phyloP scores from a whole-genome alignment of 2,797 vertebrate genomes.

The Allobates femoralis region DNA sequence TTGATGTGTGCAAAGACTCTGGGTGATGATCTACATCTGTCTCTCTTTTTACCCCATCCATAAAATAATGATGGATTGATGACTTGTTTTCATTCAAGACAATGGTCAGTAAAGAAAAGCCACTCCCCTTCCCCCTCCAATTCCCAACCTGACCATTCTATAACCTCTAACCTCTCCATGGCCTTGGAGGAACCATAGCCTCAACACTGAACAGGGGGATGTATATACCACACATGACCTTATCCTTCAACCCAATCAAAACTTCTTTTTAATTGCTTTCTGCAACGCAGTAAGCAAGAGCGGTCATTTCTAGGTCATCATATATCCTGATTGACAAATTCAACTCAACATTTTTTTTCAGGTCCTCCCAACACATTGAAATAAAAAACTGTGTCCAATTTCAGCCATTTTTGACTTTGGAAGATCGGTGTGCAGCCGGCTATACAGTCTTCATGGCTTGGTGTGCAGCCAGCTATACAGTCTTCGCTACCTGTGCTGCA shows the following conservation, averaged over 20 bases:
- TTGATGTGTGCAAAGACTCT: neutral
- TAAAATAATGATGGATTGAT: constrained; percentile 24
- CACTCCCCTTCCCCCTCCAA: constrained; percentile 1
- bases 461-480: neutral
- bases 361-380: too few relatives aligned
- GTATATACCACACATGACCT: neutral
- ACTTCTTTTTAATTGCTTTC: neutral
- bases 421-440: too few relatives aligned
- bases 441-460: too few relatives aligned
- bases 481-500: too few relatives aligned
- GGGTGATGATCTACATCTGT: constrained; percentile 24
- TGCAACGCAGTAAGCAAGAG: too few relatives aligned
- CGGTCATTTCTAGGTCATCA: too few relatives aligned
- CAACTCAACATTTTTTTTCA: too few relatives aligned
- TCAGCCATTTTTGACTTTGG: too few relatives aligned
- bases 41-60: constrained; percentile 4
- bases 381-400: too few relatives aligned
- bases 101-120: constrained; percentile 6
- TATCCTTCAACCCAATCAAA: neutral
- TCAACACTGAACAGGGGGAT: neutral
- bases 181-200: neutral
- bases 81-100: constrained; percentile 19
- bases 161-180: constrained; percentile 31
- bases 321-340: too few relatives aligned
- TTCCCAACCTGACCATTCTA: constrained; percentile 33